Base-by-base conservation (phyloP, 2,888 invertebrate genomes). In the Leptopilina drosophilae region DNA sequence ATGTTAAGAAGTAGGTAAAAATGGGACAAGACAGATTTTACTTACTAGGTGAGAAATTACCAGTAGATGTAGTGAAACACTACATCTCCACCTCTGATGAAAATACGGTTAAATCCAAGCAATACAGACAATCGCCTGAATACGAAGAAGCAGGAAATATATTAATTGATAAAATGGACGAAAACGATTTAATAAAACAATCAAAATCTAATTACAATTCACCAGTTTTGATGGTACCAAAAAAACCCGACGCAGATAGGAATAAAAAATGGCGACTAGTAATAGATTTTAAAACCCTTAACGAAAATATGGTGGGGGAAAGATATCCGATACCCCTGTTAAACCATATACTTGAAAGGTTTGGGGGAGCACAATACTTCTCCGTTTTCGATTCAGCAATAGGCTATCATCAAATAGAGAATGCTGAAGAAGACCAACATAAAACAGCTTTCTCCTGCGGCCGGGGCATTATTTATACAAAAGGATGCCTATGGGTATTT, bases 21-120 rank as follows among this genome's bases (percentile, higher is more conserved):
- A n/a, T 59, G n/a, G 59, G 59, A n/a, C 59, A 59, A n/a, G 59
- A 59, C 5, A 59, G 59, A 15, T 59, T 59, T n/a, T 59, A n/a
- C 7, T 59, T 59, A 1, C 7, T 15, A n/a, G 59, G 59, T 14
- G 59, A 59, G 15, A 33, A 33, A 33, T 33, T 33, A 3, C 33
- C 33, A 33, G 33, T 33, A 33, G n/a, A n/a, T n/a, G 2, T 33
- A 33, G 33, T 33, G 3, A 33, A 33, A 33, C 33, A 33, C 33
- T 33, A 33, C 33, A 33, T 33, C 3, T 3, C 33, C 3, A 33
- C 33, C 1, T 33, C 33, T 3, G 33, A 33, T 3, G 33, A 33
- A 33, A 33, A 33, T 33, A 2, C 3, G 33, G 33, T 33, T 2
- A 33, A 33, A 33, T 33, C 7, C 8, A 59, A 59, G n/a, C 59